Conservation (phyloP, 2,797 vertebrate genomes). For the Trichosurus vulpecula region DNA sequence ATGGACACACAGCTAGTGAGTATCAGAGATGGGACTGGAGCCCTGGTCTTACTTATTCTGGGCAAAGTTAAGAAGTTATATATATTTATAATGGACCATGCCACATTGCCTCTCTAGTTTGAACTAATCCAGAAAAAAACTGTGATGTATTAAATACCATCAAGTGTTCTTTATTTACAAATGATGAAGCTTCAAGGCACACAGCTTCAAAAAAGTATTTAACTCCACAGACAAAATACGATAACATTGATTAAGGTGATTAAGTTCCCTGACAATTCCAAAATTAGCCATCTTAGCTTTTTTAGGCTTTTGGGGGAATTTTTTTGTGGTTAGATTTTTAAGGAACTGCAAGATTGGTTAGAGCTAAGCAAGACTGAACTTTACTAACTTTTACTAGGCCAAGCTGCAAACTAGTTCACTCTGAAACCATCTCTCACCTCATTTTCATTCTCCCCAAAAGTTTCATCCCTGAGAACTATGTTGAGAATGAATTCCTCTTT, state of each 20-base stretch:
- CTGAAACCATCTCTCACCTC: neutral
- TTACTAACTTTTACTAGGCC: neutral
- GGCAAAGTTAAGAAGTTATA: neutral
- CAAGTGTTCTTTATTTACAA: constrained; percentile 74
- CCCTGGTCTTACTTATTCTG: neutral
- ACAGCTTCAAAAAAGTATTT: constrained; percentile 13
- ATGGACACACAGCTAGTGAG: neutral
- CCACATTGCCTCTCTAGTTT: neutral
- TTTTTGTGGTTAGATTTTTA: neutral
- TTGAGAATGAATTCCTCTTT: neutral
- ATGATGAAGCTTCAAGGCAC: constrained; percentile 55
- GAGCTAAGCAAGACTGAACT: neutral
- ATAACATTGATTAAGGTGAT: neutral
- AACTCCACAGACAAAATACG: neutral
- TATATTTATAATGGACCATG: neutral
- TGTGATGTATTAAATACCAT: constrained; percentile 30
- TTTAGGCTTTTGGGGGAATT: neutral
- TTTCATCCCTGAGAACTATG: neutral
- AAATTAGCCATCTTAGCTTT: constrained; percentile 78
- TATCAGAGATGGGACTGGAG: neutral
- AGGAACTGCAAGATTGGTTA: neutral
- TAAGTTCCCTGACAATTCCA: constrained; percentile 15
- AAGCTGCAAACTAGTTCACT: neutral
- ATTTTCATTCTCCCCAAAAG: neutral
- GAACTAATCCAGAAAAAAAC: constrained; percentile 41